Conservation (phyloP, 2,888 invertebrate genomes). For the Limenitis camilla region DNA sequence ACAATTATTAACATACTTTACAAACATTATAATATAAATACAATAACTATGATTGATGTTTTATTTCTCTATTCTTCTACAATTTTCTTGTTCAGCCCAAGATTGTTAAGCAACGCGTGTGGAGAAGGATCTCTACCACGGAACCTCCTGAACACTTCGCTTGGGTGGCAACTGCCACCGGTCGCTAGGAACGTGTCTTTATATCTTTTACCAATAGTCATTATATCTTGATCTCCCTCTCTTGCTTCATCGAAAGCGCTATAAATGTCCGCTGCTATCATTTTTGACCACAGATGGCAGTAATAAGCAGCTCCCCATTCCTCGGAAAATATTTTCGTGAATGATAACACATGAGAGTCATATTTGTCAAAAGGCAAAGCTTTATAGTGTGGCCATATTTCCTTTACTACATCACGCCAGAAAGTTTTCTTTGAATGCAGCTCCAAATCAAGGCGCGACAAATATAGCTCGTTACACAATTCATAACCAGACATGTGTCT, state of each 20-base stretch:
- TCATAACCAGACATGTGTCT: slow-evolving; percentile 86
- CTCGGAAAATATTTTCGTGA: slow-evolving; percentile 86
- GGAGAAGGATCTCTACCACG: slow-evolving; percentile 93
- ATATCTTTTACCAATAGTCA: slow-evolving; percentile 80
- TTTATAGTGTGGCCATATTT: slow-evolving; percentile 87
- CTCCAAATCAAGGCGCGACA: slow-evolving; percentile 87
- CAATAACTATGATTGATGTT: slow-evolving; percentile 30
- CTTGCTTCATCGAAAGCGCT: slow-evolving; percentile 86
- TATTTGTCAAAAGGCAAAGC: slow-evolving; percentile 83
- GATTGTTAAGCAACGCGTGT: slow-evolving; percentile 82
- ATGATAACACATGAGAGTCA: slow-evolving; percentile 90
- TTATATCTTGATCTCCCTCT: slow-evolving; percentile 63
- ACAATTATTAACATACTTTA: slow-evolving; percentile 20
- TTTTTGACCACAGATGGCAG: slow-evolving; percentile 87
- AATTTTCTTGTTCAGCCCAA: slow-evolving; percentile 67
- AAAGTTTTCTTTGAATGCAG: slow-evolving; percentile 83
- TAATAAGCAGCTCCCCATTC: slow-evolving; percentile 92
- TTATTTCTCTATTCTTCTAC: slow-evolving; percentile 42
- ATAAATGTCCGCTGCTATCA: slow-evolving; percentile 93
- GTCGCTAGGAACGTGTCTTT: slow-evolving; percentile 87
- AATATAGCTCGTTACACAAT: slow-evolving; percentile 86
- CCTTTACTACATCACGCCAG: slow-evolving; percentile 87
- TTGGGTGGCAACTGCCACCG: slow-evolving; percentile 87
- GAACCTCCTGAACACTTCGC: slow-evolving; percentile 91
- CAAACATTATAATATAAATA: slow-evolving; percentile 43